phyloP scores from a whole-genome alignment of 2,797 vertebrate genomes.

The Gila robusta region DNA sequence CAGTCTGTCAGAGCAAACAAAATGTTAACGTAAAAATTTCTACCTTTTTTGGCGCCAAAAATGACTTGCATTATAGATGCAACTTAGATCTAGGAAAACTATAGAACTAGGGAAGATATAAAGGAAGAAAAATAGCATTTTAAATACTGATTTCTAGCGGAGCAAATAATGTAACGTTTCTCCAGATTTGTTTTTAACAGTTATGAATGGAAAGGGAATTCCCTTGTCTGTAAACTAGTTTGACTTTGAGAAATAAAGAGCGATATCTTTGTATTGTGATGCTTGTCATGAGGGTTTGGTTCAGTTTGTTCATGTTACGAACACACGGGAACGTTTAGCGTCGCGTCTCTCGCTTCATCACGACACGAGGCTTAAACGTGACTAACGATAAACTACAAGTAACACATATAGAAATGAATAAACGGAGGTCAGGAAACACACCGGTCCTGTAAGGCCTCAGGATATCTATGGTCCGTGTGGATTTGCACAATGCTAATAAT shows the following conservation, averaged over 20 bases:
- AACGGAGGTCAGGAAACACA: constrained; percentile 7
- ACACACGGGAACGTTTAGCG: neutral
- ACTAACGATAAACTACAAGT: neutral
- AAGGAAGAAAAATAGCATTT: neutral
- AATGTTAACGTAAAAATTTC: neutral
- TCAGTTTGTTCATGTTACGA: neutral
- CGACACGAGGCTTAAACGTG: too few species aligned
- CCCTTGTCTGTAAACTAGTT: too few species aligned
- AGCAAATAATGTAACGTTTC: neutral
- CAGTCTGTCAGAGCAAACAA: neutral
- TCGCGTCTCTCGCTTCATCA: too few species aligned
- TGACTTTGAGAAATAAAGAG: too few species aligned
- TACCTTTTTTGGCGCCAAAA: neutral
- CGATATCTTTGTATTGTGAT: too few species aligned
- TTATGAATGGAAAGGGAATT: too few species aligned
- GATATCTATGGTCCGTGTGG: neutral
- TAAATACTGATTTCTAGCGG: neutral
- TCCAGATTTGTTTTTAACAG: too few species aligned
- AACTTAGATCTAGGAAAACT: neutral
- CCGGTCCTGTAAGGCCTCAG: neutral
- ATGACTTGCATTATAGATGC: neutral
- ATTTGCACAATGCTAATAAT: neutral
- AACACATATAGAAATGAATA: neutral
- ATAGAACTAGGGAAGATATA: neutral
- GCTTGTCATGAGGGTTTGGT: neutral